Percentiles rank a stretch among this genome's conserved stretches.
These are phyloP conservation scores for Emmelina monodactyla DNA, from an alignment of 2,888 invertebrate genomes.

Conservation along the genomic window DNA sequence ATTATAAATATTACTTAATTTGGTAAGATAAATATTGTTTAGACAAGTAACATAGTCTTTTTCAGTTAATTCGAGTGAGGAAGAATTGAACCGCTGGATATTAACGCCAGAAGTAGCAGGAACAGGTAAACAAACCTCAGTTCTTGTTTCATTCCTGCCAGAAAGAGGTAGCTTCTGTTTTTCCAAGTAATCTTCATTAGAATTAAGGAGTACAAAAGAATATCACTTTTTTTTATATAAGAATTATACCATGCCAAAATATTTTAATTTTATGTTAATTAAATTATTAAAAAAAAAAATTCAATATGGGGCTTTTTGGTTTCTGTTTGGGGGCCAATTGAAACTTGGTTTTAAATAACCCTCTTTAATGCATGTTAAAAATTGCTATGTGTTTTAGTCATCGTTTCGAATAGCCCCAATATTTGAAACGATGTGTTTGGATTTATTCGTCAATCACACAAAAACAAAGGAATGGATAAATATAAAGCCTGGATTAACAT, in stretches of 20 bases:
- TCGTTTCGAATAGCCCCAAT: not conserved
- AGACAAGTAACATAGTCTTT: slow-evolving; percentile 3
- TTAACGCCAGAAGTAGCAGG: slow-evolving; percentile 6
- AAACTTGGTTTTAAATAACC: not conserved
- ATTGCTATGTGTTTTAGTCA: not conserved
- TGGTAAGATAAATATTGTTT: not conserved
- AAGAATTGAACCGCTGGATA: slow-evolving; percentile 3
- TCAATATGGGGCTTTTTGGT: not conserved
- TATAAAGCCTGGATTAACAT: too few species aligned
- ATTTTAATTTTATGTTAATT: too few species aligned
- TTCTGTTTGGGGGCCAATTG: not conserved
- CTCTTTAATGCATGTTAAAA: not conserved
- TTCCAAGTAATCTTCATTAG: too few species aligned
- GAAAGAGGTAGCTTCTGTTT: not conserved
- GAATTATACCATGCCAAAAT: too few species aligned
- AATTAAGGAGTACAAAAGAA: too few species aligned
- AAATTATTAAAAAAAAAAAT: too few species aligned
- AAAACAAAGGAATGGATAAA: too few species aligned
- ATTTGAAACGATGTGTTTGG: too few species aligned
- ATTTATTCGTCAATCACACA: too few species aligned
- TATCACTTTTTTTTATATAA: too few species aligned
- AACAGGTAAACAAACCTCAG: slow-evolving; percentile 4
- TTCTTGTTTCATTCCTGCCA: not conserved
- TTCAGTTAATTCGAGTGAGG: slow-evolving; percentile 1
- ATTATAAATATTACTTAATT: slow-evolving; percentile 4